phyloP scores from a whole-genome alignment of 2,888 invertebrate genomes.

The Meliscaeva auricollis region DNA sequence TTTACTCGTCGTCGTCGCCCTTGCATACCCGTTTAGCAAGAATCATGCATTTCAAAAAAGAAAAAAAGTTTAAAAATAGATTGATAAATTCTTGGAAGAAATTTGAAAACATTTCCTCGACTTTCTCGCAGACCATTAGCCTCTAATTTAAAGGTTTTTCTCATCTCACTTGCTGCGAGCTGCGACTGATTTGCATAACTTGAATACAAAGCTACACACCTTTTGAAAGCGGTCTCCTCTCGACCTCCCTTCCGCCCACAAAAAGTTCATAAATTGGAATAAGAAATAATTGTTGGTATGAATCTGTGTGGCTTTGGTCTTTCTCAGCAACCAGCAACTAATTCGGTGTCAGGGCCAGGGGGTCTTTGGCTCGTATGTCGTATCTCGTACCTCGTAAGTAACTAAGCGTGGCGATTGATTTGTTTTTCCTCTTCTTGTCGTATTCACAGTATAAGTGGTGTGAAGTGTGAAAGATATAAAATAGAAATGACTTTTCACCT shows the following conservation, averaged over 20 bases:
- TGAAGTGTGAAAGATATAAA: slow-evolving; percentile 36
- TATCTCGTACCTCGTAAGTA: neutral
- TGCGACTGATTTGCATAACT: slow-evolving; percentile 27
- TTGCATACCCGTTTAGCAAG: neutral
- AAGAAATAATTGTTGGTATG: neutral
- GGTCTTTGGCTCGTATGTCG: slow-evolving; percentile 7
- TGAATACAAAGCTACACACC: slow-evolving; percentile 18
- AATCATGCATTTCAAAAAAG: neutral
- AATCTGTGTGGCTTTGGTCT: slow-evolving; percentile 2
- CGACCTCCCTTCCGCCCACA: no score
- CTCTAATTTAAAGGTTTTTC: neutral
- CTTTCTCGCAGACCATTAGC: slow-evolving; percentile 37
- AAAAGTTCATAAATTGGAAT: neutral
- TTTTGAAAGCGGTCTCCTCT: neutral
- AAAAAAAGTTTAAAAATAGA: slow-evolving; percentile 27
- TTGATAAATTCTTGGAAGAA: slow-evolving; percentile 20
- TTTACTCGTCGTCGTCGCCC: neutral
- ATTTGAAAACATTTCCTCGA: slow-evolving; percentile 49
- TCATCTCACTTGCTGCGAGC: neutral
- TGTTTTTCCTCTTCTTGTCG: neutral
- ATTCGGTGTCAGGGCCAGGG: slow-evolving; percentile 3
- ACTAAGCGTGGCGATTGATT: slow-evolving; percentile 10
- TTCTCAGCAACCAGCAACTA: neutral
- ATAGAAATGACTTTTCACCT: slow-evolving; percentile 70
- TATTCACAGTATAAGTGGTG: neutral